Base-by-base conservation (phyloP, 2,888 invertebrate species). In the Eulithis prunata region DNA sequence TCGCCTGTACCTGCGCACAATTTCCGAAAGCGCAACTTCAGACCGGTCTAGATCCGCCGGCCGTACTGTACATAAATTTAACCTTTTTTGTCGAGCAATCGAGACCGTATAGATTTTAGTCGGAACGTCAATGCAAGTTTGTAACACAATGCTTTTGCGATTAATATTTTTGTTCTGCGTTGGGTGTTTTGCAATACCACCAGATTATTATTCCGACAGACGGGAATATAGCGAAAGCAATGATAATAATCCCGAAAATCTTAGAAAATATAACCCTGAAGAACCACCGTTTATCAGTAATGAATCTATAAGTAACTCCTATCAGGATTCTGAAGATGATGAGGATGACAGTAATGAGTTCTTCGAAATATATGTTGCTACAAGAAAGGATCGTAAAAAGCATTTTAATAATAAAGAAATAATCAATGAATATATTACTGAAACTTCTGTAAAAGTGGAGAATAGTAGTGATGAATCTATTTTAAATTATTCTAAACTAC, bases 161-260 rank as follows among this genome's bases (percentile, higher is more conserved):
- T 54, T 11, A 49, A 36, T 57, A 1, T 49, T 13, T 45, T 43
- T 57, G 7, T 14, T 64, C 13, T 55, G 56, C 45, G 12, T 59
- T 8, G 36, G 38, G 60, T 57, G 52, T 51, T 5, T 43, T 13
- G 36, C 64, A 45, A 53, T 65, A 52, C 53, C 41, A 41, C 66
- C 64, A 14, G 69, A 73, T 45, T 68, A 76, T 68, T 72, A 68
- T 58, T 59, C 61, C 11, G 72, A 74, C 62, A 61, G 57, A 14
- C 69, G 70, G 3, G 62, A 73, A 43, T 58, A 63, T n/a, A 70
- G 73, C 63, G 75, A 78, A 32, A 57, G 70, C 47, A 60, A 69
- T 10, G 68, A 71, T 54, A 45, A 69, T 38, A 56, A 65, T 64
- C 46, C 64, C 57, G 57, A 67, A 57, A 47, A 55, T 59, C 45